A percentile compares a stretch with the other conserved stretches of the same genome.
These are phyloP conservation scores for Seriola dumerili DNA, from an alignment of 2,113 vertebrate genomes.

Conservation along the genomic window DNA sequence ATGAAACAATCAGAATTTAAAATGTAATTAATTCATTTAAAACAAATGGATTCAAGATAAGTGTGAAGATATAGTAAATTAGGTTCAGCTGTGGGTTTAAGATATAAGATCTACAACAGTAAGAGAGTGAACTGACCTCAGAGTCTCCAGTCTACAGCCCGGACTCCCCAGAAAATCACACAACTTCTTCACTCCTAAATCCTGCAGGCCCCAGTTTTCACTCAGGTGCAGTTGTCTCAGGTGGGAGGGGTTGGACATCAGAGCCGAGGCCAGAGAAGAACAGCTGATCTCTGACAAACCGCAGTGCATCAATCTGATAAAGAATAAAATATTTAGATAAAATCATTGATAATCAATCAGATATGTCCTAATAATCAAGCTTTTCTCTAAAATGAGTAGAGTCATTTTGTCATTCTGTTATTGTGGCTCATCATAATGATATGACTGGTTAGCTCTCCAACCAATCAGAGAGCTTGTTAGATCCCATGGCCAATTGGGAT, in stretches of 20 bases:
- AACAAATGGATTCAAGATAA: too few species aligned
- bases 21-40: too few species aligned
- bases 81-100: background rate
- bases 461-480: too few species aligned
- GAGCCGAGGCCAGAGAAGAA: background rate
- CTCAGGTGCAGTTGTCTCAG: background rate
- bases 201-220: background rate
- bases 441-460: too few species aligned
- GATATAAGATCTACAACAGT: background rate
- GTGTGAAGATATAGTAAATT: too few species aligned
- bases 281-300: background rate
- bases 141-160: background rate
- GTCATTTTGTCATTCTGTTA: background rate
- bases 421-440: background rate
- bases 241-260: constrained; percentile 7
- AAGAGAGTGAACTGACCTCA: background rate
- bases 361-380: too few species aligned
- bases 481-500: too few species aligned
- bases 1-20: too few species aligned
- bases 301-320: background rate
- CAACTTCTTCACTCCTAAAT: background rate
- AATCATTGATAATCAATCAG: too few species aligned
- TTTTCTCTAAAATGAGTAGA: background rate
- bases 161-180: background rate
- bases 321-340: background rate